phyloP scores from a whole-genome alignment of 2,888 invertebrate genomes.

The Athripsodes cinereus region DNA sequence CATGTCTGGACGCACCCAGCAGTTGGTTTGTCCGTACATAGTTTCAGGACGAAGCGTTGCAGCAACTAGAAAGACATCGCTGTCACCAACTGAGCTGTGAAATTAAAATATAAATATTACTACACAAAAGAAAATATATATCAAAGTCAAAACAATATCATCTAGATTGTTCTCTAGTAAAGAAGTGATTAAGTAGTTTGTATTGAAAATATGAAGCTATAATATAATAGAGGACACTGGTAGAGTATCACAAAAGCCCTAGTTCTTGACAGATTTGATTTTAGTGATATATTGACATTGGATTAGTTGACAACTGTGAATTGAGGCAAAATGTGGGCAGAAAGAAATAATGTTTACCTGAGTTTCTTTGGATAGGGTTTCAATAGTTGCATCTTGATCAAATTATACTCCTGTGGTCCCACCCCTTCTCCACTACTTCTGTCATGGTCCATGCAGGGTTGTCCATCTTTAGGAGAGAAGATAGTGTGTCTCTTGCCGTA shows the following conservation, averaged over 20 bases:
- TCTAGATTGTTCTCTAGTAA: no score
- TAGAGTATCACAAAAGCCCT: no score
- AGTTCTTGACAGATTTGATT: no score
- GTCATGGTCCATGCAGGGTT: conserved; percentile 99
- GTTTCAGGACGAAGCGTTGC: conserved; percentile 99
- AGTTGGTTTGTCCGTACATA: conserved; percentile 99
- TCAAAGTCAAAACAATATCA: no score
- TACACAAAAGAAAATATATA: no score
- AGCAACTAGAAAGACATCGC: conserved; percentile 79
- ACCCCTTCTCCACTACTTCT: conserved; percentile 94
- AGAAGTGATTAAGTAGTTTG: no score
- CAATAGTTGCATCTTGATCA: conserved; percentile 85
- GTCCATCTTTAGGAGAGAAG: conserved; percentile 92
- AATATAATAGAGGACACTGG: no score
- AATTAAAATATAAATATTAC: conserved; percentile 3
- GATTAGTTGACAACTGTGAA: no score
- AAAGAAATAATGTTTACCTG: conserved; percentile 48
- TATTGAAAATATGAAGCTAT: no score
- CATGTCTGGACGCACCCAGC: conserved; percentile 95
- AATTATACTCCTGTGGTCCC: conserved; percentile 95
- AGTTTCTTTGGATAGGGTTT: conserved; percentile 67
- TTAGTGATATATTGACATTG: no score
- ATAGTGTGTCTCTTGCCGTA: conserved; percentile 97
- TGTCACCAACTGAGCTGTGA: conserved; percentile 46
- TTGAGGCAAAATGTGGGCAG: no score